Base-by-base conservation (phyloP, 2,797 vertebrate species). In the Poeciliopsis paucimaculata region DNA sequence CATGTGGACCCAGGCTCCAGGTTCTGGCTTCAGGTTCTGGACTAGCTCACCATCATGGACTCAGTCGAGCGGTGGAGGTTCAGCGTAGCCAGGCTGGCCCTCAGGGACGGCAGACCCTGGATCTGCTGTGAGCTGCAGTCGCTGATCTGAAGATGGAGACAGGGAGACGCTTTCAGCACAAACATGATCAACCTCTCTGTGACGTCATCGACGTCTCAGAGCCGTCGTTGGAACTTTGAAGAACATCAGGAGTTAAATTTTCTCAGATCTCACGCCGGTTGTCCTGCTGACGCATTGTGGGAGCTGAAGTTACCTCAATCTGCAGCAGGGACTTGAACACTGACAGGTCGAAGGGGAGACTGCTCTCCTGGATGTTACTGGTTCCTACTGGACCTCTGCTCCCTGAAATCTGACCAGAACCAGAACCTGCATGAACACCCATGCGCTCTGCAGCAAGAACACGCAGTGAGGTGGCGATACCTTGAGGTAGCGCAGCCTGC, bases 401-500 rank as follows among this genome's bases (percentile, higher is more conserved):
- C 73, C 98, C 98, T 72, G 92, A 95, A 84, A 99, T 95, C 98
- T 99, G 87, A 72, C 4, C 36, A 16, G 62, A 2, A 87, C 47
- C 11, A 83, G 82, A 79, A 72, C 20, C 31, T 73, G 28, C 11
- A n/a, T 86, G 71, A 74, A 70, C 18, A 43, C 6, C 18, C 66
- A 12, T 23, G 11, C 36, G 1, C 36, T 60, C 57, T 41, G 36
- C 64, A 68, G 18, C 64, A 12, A 20, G 23, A 41, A 26, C 64
- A 13, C 4, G 66, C 23, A 43, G 39, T 26, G 12, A 2, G 23
- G 26, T 0, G n/a, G 11, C n/a, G 23, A 9, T 12, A 99, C 98
- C 97, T 98, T 99, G 75, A 99, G 96, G 93, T 99, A 99, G 88
- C 96, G 97, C 73, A 99, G 98, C 74, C 98, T 95, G 91, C 98